Conservation (phyloP, 2,888 invertebrate genomes). For the Xylophagus ater region DNA sequence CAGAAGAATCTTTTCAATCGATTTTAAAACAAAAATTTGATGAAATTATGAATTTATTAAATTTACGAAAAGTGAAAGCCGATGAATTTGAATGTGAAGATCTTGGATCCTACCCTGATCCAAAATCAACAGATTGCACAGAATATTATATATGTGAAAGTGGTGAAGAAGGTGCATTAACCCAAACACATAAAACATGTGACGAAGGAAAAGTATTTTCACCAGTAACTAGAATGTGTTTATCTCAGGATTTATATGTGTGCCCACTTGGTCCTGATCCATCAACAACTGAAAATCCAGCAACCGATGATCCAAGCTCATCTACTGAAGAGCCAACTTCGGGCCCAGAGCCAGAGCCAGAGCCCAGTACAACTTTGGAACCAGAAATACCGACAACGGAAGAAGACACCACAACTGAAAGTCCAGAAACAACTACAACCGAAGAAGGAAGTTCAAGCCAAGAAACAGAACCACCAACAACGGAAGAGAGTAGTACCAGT, state of each 20-base stretch:
- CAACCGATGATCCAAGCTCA: neutral
- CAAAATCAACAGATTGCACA: conserved; percentile 2
- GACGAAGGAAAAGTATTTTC: conserved; percentile 6
- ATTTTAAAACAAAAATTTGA: too few relatives aligned
- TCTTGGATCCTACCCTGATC: conserved; percentile 5
- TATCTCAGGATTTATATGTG: conserved; percentile 6
- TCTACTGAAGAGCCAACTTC: neutral
- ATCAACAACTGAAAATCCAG: neutral
- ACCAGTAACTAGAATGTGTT: conserved; percentile 6
- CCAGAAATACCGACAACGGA: conserved; percentile 6
- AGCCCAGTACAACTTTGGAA: conserved; percentile 1
- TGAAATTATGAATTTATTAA: too few relatives aligned
- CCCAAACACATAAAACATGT: conserved; percentile 2
- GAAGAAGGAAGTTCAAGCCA: neutral
- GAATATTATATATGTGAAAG: conserved; percentile 8
- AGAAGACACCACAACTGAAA: neutral
- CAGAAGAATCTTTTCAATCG: too few relatives aligned
- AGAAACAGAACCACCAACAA: conserved; percentile 3
- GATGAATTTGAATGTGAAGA: conserved; percentile 8
- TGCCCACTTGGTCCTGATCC: conserved; percentile 4
- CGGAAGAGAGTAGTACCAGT: neutral
- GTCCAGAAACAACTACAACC: neutral
- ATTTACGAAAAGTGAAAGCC: too few relatives aligned
- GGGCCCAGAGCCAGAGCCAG: neutral
- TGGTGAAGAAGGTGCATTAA: conserved; percentile 1